Evolutionary conservation across 2,797 vertebrate genomes (phyloP).

Genomic region (Acanthis flammea): DNA sequence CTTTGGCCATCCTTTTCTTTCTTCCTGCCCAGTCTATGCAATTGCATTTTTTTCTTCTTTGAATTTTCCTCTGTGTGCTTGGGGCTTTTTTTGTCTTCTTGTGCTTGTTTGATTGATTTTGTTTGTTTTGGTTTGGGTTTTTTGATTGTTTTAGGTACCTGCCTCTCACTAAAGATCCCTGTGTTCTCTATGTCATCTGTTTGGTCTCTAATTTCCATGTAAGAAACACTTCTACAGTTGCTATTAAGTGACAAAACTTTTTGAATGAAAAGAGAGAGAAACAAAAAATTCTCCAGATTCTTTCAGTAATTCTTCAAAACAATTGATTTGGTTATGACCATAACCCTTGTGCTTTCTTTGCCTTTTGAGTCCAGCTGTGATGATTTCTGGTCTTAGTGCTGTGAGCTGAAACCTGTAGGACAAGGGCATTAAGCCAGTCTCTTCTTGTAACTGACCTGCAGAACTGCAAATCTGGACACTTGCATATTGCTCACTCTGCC

Average conservation of each 20-base stretch:
- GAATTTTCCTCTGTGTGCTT: not conserved
- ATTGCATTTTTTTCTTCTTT: not conserved
- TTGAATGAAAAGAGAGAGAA: not conserved
- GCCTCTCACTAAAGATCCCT: not conserved
- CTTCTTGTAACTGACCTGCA: not conserved
- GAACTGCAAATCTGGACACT: not conserved
- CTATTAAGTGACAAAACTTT: not conserved
- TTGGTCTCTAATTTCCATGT: not conserved
- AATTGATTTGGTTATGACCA: not conserved
- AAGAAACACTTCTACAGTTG: not conserved
- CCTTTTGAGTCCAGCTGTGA: not conserved
- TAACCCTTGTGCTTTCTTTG: not conserved
- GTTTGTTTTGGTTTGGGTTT: not conserved
- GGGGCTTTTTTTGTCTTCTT: not conserved
- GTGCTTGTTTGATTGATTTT: not conserved
- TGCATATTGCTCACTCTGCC: not conserved
- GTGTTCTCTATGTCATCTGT: not conserved
- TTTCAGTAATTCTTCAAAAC: constrained; percentile 15
- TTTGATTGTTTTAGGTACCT: not conserved
- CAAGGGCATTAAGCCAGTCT: not conserved
- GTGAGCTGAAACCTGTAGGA: not conserved
- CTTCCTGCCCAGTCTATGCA: not conserved
- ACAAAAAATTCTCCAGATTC: not conserved
- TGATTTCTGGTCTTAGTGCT: not conserved
- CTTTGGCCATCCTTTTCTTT: not conserved